Evolutionary conservation across 2,113 vertebrate species (phyloP), one percentile per base, ranked within the genome.

Genomic region (Plotosus lineatus): DNA sequence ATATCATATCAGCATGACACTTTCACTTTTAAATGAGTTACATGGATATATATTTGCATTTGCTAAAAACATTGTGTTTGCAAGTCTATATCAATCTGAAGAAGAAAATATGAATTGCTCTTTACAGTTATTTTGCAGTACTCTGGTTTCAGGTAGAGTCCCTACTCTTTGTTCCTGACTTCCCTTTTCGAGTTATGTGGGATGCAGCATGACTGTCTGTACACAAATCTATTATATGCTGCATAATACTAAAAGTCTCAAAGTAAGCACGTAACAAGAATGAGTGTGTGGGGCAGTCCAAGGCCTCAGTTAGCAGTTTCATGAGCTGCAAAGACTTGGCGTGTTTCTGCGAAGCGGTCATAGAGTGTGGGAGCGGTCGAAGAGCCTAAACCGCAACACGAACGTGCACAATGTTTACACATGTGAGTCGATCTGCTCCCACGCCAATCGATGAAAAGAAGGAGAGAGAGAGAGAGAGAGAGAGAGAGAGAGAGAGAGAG

Each of bases 371-470:
- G 78, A 85, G 79, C 71, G 65, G 78, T 83, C 71, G 74, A 83
- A 85, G 66, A 68, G 40, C 69, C 56, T 85, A 79, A 78, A 28
- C 73, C 88, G 84, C 89, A 89, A 90, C 88, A 90, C 5, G 48
- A 90, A 85, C 82, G 48, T 85, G 74, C 85, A 84, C 88, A 88
- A 88, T 93, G 92, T 94, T 93, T 92, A 92, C 93, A 93, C 91
- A 87, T 89, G 91, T 85, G 81, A 85, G 78, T 85, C 82, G 89
- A 91, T 90, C 56, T 86, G 88, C 91, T 93, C 92, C 91, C 92
- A 93, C 92, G 88, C 90, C 92, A 93, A 93, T 94, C 93, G 90
- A 94, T 94, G 91, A n/a, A n/a, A n/a, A n/a, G n/a, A n/a, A n/a
- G n/a, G 38, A 75, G 82, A 90, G 90, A 82, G 80, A 87, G 88